These are phyloP conservation scores for Cynaeus angustus DNA, from an alignment of 2,888 invertebrate genomes.

Conservation along the genomic window DNA sequence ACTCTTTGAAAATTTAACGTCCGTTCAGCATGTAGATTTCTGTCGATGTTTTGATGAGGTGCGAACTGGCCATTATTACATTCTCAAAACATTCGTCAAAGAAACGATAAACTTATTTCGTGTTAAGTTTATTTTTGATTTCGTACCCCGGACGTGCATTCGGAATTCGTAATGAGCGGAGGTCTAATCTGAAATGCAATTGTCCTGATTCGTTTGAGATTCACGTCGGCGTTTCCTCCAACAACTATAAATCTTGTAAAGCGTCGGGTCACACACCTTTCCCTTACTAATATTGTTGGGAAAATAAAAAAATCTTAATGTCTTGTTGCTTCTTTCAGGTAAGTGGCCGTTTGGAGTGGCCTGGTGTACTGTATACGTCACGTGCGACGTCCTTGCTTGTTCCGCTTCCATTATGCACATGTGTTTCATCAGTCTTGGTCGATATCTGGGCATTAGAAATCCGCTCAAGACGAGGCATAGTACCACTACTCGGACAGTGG, in stretches of 20 bases:
- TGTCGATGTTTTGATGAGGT: conserved; percentile 7
- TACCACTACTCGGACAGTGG: conserved; percentile 87
- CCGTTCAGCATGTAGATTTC: not conserved
- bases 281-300: not conserved
- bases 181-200: conserved; percentile 15
- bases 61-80: conserved; percentile 13
- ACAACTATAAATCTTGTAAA: conserved; percentile 34
- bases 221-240: conserved; percentile 9
- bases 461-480: conserved; percentile 90
- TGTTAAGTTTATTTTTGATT: conserved; percentile 15
- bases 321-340: conserved; percentile 73
- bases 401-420: conserved; percentile 97
- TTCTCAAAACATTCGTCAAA: conserved; percentile 6
- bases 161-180: not conserved
- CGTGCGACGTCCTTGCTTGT: conserved; percentile 96
- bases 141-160: not conserved
- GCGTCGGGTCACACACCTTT: conserved; percentile 19
- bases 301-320: conserved; percentile 2
- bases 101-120: not conserved
- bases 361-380: conserved; percentile 96
- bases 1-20: conserved; percentile 14
- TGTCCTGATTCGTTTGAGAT: conserved; percentile 12
- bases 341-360: conserved; percentile 94
- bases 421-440: conserved; percentile 92
- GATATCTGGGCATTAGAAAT: conserved; percentile 91